Conservation (phyloP, 2,888 invertebrate genomes). For the Hyposoter didymator region DNA sequence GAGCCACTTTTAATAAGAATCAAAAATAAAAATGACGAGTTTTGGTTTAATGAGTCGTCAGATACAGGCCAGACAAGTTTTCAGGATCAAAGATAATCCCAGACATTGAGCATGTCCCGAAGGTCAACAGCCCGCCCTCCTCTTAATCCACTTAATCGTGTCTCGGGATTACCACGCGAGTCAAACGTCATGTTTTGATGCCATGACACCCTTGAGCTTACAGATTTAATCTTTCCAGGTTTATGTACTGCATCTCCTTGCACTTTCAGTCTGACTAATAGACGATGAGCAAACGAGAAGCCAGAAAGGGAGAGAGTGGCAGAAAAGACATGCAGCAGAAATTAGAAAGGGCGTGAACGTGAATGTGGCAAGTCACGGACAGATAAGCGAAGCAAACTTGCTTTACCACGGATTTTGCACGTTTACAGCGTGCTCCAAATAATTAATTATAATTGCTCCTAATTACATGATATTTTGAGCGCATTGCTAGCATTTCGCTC, state of each 20-base stretch:
- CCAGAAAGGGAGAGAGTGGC: not conserved
- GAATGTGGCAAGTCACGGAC: conserved; percentile 75
- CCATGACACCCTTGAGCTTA: not conserved
- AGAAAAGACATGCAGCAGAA: conserved; percentile 1
- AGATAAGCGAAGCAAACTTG: conserved; percentile 78
- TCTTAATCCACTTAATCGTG: conserved; percentile 59
- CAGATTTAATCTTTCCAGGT: conserved; percentile 40
- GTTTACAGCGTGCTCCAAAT: conserved; percentile 52
- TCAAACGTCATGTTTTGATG: conserved; percentile 44
- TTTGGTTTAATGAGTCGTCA: not conserved
- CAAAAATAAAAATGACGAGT: too few relatives aligned
- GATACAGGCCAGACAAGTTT: not conserved
- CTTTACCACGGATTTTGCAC: conserved; percentile 77
- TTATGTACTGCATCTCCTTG: not conserved
- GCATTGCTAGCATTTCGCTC: not conserved
- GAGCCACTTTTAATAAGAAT: too few relatives aligned
- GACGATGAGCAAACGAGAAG: conserved; percentile 23
- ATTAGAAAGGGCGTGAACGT: conserved; percentile 54
- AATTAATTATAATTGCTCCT: conserved; percentile 73
- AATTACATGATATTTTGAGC: conserved; percentile 8
- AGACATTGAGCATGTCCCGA: conserved; percentile 18
- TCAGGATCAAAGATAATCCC: conserved; percentile 53
- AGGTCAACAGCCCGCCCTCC: conserved; percentile 58
- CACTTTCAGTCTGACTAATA: conserved; percentile 1
- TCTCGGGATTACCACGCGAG: conserved; percentile 8